Conservation (phyloP, 2,113 vertebrate genomes). For the Limanda limanda region DNA sequence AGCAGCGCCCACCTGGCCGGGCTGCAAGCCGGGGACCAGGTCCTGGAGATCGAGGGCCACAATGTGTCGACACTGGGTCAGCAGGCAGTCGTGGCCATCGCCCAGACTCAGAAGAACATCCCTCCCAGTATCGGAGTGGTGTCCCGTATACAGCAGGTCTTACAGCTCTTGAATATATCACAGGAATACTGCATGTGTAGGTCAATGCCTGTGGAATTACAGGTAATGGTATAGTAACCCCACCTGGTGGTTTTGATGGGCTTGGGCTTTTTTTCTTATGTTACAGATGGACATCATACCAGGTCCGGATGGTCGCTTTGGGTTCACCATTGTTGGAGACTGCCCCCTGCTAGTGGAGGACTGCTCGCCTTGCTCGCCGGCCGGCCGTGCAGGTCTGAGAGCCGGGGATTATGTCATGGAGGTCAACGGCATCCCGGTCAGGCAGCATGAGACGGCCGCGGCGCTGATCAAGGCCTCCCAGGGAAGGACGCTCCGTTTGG, state of each 20-base stretch:
- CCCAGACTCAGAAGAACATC: constrained; percentile 87
- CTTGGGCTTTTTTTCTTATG: neutral
- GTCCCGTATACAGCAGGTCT: constrained; percentile 87
- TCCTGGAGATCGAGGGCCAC: constrained; percentile 95
- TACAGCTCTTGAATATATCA: neutral
- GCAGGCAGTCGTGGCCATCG: constrained; percentile 85
- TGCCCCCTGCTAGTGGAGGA: constrained; percentile 87
- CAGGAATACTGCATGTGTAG: neutral
- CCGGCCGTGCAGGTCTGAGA: constrained; percentile 84
- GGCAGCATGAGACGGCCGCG: constrained; percentile 76
- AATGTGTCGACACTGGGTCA: constrained; percentile 86
- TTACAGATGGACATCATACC: constrained; percentile 82
- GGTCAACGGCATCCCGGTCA: constrained; percentile 85
- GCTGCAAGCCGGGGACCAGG: constrained; percentile 91
- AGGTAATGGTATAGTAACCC: no score
- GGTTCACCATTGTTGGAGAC: constrained; percentile 84
- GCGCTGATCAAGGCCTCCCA: constrained; percentile 83
- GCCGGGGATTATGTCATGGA: constrained; percentile 89
- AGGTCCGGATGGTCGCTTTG: constrained; percentile 78
- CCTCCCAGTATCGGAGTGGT: constrained; percentile 97
- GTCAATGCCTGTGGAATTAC: neutral
- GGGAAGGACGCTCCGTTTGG: constrained; percentile 81
- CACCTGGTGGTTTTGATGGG: neutral
- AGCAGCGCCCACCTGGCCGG: constrained; percentile 93
- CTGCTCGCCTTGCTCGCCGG: constrained; percentile 84